phyloP scores from a whole-genome alignment of 2,888 invertebrate genomes.

The Diachrysia chrysitis region DNA sequence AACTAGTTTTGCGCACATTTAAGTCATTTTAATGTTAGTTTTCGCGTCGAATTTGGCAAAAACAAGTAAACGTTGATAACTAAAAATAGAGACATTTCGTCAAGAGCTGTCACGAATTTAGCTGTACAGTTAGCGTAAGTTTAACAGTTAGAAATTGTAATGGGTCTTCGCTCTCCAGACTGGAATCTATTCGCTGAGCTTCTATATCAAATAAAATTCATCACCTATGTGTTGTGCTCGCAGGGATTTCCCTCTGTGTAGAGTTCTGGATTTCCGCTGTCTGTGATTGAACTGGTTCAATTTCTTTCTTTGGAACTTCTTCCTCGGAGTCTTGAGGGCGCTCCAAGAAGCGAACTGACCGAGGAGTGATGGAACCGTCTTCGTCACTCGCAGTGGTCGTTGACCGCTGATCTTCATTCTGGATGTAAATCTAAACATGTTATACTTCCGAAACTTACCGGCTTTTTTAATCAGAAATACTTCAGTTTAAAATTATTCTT shows the following conservation, averaged over 20 bases:
- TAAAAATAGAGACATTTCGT: not conserved
- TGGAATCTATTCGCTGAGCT: not conserved
- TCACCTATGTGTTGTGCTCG: constrained; percentile 73
- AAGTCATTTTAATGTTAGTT: not conserved
- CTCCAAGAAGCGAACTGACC: constrained; percentile 92
- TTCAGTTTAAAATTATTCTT: too few species aligned
- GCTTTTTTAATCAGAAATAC: too few species aligned
- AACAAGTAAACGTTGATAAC: not conserved
- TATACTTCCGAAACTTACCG: not conserved
- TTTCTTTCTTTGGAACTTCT: constrained; percentile 67
- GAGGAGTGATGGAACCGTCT: constrained; percentile 88
- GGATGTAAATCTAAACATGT: constrained; percentile 15
- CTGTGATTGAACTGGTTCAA: constrained; percentile 50
- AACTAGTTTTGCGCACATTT: not conserved
- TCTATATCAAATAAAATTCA: not conserved
- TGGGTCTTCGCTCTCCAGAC: not conserved
- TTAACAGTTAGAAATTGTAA: not conserved
- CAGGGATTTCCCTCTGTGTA: constrained; percentile 68
- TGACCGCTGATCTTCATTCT: constrained; percentile 84
- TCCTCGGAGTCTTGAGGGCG: constrained; percentile 79
- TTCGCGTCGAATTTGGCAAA: not conserved
- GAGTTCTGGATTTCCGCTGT: constrained; percentile 60
- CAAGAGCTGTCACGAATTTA: not conserved
- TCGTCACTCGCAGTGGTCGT: constrained; percentile 87
- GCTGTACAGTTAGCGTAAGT: not conserved